phyloP scores from a whole-genome alignment of 2,797 vertebrate genomes.

The Mormyrus hasselquistii region DNA sequence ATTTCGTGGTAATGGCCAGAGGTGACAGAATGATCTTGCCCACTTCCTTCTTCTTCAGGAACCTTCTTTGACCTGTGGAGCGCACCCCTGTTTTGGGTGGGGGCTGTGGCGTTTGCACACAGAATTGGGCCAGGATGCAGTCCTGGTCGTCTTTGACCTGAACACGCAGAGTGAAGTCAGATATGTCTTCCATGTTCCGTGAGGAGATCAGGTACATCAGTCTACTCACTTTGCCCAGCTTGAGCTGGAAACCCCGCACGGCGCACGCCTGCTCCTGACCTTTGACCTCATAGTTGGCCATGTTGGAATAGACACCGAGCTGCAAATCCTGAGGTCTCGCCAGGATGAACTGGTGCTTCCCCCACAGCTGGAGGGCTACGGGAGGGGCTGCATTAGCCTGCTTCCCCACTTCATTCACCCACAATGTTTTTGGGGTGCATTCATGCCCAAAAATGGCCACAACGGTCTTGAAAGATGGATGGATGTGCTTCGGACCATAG shows the following conservation, averaged over 20 bases:
- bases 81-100: constrained; percentile 73
- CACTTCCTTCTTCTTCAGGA: constrained; percentile 90
- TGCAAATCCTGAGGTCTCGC: constrained; percentile 80
- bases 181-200: constrained; percentile 68
- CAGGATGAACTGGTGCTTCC: constrained; percentile 84
- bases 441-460: constrained; percentile 91
- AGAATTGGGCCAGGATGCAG: constrained; percentile 86
- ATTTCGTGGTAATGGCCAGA: constrained; percentile 74
- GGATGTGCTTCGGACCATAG: constrained; percentile 93
- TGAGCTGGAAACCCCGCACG: constrained; percentile 84
- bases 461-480: constrained; percentile 90
- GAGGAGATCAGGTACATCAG: constrained; percentile 81
- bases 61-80: constrained; percentile 70
- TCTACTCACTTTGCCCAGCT: constrained; percentile 83
- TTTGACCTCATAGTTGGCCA: constrained; percentile 84
- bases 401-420: constrained; percentile 76
- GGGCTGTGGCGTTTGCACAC: constrained; percentile 84
- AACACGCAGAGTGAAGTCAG: constrained; percentile 85
- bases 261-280: constrained; percentile 67
- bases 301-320: constrained; percentile 88
- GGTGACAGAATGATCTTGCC: constrained; percentile 90
- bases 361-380: constrained; percentile 90
- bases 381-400: constrained; percentile 67
- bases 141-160: constrained; percentile 85
- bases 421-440: constrained; percentile 81